Conservation (phyloP, 2,888 invertebrate genomes). For the Melanchra persicariae region DNA sequence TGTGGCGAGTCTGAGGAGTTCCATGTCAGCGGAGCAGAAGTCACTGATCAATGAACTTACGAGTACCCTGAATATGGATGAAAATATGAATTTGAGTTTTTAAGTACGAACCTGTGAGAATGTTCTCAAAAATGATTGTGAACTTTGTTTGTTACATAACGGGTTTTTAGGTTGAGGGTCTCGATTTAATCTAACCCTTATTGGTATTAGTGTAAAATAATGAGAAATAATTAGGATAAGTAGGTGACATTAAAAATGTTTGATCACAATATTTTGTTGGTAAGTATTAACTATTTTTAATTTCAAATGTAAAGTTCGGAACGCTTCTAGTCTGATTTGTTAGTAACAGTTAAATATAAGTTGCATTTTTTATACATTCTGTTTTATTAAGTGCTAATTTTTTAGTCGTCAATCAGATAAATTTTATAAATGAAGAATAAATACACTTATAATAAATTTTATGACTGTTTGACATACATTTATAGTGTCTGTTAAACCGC, state of each 20-base stretch:
- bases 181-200: neutral
- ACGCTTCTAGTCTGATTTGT: neutral
- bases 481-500: no score
- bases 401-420: no score
- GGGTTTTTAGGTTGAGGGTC: neutral
- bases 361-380: neutral
- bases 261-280: slow-evolving; percentile 12
- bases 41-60: slow-evolving; percentile 72
- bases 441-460: no score
- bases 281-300: slow-evolving; percentile 14
- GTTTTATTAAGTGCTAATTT: neutral
- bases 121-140: neutral
- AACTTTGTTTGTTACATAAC: neutral
- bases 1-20: slow-evolving; percentile 75
- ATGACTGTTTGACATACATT: no score
- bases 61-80: slow-evolving; percentile 66
- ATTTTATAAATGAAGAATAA: no score
- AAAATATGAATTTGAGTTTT: slow-evolving; percentile 80
- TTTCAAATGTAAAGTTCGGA: neutral
- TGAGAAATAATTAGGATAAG: slow-evolving; percentile 15
- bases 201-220: slow-evolving; percentile 1
- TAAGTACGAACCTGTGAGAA: slow-evolving; percentile 44
- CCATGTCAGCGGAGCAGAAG: slow-evolving; percentile 79
- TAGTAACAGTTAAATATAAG: slow-evolving; percentile 9
- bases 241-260: slow-evolving; percentile 2